Conservation (phyloP, 2,888 invertebrate species). For the Neoascia interrupta region DNA sequence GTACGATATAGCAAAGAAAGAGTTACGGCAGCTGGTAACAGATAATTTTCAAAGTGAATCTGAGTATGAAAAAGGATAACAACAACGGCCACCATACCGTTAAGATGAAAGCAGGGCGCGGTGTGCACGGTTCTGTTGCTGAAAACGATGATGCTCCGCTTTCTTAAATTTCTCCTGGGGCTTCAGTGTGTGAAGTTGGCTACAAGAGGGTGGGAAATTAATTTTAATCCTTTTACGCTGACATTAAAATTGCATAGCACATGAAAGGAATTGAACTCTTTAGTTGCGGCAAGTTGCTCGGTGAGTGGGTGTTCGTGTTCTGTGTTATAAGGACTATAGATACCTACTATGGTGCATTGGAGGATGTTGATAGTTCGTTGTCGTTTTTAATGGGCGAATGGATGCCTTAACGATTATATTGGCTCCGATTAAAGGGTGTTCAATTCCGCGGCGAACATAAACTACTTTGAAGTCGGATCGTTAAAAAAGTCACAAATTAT, state of each 20-base stretch:
- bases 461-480: too few species aligned
- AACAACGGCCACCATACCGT: slow-evolving; percentile 5
- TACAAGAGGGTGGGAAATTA: slow-evolving; percentile 24
- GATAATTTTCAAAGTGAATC: slow-evolving; percentile 45
- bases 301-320: too few species aligned
- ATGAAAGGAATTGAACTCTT: slow-evolving; percentile 15
- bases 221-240: slow-evolving; percentile 56
- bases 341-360: too few species aligned
- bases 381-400: too few species aligned
- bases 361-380: too few species aligned
- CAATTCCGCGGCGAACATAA: too few species aligned
- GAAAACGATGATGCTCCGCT: slow-evolving; percentile 28
- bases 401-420: too few species aligned
- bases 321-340: too few species aligned
- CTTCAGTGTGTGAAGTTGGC: slow-evolving; percentile 3
- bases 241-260: slow-evolving; percentile 38
- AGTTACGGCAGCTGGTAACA: slow-evolving; percentile 29
- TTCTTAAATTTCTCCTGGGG: slow-evolving; percentile 53
- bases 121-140: neutral
- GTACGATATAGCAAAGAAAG: too few species aligned
- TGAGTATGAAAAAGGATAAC: slow-evolving; percentile 51
- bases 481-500: too few species aligned
- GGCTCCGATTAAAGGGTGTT: too few species aligned
- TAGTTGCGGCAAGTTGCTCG: too few species aligned
- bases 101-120: slow-evolving; percentile 7